Conservation (phyloP, 1,140 invertebrate genomes). For the Aradophagus sp. region DNA sequence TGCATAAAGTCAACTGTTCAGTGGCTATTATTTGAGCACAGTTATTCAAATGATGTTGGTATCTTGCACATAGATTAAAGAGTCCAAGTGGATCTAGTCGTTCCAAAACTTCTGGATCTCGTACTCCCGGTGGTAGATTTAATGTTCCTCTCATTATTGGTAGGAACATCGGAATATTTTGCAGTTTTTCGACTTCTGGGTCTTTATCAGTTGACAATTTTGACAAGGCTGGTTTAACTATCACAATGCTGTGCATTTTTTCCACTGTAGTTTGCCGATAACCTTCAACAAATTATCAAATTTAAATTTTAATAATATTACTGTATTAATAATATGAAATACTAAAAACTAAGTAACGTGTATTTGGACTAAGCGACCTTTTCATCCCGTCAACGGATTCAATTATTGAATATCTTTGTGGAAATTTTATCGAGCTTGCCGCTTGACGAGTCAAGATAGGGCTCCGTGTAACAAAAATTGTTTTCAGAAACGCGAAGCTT, state of each 20-base stretch:
- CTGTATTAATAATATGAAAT: too few relatives aligned
- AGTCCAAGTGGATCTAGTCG: conserved; percentile 81
- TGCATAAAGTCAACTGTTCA: conserved; percentile 65
- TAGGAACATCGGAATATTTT: conserved; percentile 92
- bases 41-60: conserved; percentile 83
- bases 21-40: conserved; percentile 70
- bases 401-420: too few relatives aligned
- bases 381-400: too few relatives aligned
- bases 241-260: conserved; percentile 84
- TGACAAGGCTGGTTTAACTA: conserved; percentile 84
- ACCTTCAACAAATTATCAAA: conserved; percentile 7
- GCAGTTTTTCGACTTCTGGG: conserved; percentile 84
- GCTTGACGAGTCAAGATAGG: too few relatives aligned
- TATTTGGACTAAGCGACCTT: too few relatives aligned
- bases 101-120: conserved; percentile 92
- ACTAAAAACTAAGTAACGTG: too few relatives aligned
- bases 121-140: conserved; percentile 85
- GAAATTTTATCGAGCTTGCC: too few relatives aligned
- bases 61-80: conserved; percentile 79
- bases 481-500: too few relatives aligned
- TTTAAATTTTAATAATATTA: too few relatives aligned
- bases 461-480: too few relatives aligned
- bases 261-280: conserved; percentile 60
- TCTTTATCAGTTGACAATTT: conserved; percentile 82
- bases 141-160: conserved; percentile 93